Evolutionary conservation across 2,797 vertebrate species (phyloP).

Genomic region (Spea hammondii): DNA sequence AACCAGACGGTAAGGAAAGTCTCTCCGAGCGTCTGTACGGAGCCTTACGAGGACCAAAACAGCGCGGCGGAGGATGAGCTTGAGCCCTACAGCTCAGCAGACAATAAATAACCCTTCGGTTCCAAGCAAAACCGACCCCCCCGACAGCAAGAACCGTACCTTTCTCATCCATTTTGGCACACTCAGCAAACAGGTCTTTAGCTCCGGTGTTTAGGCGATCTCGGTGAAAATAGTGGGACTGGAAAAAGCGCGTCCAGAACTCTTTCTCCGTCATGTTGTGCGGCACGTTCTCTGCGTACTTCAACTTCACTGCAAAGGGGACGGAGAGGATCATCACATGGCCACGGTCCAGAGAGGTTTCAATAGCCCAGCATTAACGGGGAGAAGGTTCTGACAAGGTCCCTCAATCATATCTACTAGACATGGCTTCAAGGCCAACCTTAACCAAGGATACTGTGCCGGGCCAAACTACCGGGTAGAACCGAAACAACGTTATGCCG

Average conservation of each 20-base stretch:
- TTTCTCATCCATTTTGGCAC: slow-evolving; percentile 96
- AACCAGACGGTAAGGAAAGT: no score
- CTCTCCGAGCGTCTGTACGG: no score
- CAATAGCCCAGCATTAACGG: background rate
- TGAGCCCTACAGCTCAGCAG: no score
- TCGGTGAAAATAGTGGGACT: slow-evolving; percentile 98
- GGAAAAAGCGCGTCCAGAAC: slow-evolving; percentile 98
- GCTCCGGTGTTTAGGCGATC: slow-evolving; percentile 91
- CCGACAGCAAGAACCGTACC: slow-evolving; percentile 65
- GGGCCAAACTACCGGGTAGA: no score
- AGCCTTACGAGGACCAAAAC: no score
- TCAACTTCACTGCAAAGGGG: slow-evolving; percentile 86
- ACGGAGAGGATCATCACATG: background rate
- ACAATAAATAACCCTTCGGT: no score
- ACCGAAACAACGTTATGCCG: no score
- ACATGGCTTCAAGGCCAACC: background rate
- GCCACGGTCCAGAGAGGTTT: background rate
- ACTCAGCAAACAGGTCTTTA: slow-evolving; percentile 97
- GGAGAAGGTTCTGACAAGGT: background rate
- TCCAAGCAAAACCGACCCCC: no score
- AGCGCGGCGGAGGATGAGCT: no score
- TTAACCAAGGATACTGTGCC: background rate
- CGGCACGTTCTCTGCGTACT: slow-evolving; percentile 95
- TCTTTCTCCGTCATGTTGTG: slow-evolving; percentile 95
- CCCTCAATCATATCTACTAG: background rate